Evolutionary conservation across 2,113 vertebrate genomes (phyloP), one percentile per base, ranked within the genome.

Genomic region (Thalassoma bifasciatum): DNA sequence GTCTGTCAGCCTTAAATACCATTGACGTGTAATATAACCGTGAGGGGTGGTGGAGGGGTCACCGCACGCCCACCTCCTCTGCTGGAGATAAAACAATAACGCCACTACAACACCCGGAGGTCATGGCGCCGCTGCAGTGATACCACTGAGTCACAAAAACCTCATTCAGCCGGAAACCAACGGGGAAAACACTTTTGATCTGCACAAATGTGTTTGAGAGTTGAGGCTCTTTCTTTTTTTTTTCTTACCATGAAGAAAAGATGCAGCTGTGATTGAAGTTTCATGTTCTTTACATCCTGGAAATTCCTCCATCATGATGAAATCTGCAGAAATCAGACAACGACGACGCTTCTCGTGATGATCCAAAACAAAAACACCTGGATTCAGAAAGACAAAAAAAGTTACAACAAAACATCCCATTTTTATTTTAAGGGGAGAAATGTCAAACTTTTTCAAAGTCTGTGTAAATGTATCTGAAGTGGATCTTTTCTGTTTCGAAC

Each of bases 1-100:
- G 11, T 59, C 44, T 62, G 11, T 68, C 63, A 76, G 53, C 72
- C 65, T 51, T 57, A 75, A 80, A 71, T 52, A 60, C 53, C 50
- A 56, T 1, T 52, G 52, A 70, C 21, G 14, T 61, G 26, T 17
- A 70, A 62, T 42, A 23, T 40, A 24, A 65, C 49, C 16, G 21
- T 24, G 57, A 53, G 37, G 56, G 70, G 58, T 37, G 0, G 22
- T 0, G 6, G 54, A 4, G 30, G 47, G 72, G 53, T 75, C 73
- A 26, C 60, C 51, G 47, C 66, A 70, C 23, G 12, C n/a, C 53
- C 54, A 26, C 80, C 50, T 61, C 17, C 81, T 68, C 66, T 49
- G 38, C 61, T 50, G 66, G 51, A 60, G 34, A 58, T 63, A 17
- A 57, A 58, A 72, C 67, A 58, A 70, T 65, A 59, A 82, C 47